Conservation (phyloP, 1,140 invertebrate species). For the Heterodera schachtii region DNA sequence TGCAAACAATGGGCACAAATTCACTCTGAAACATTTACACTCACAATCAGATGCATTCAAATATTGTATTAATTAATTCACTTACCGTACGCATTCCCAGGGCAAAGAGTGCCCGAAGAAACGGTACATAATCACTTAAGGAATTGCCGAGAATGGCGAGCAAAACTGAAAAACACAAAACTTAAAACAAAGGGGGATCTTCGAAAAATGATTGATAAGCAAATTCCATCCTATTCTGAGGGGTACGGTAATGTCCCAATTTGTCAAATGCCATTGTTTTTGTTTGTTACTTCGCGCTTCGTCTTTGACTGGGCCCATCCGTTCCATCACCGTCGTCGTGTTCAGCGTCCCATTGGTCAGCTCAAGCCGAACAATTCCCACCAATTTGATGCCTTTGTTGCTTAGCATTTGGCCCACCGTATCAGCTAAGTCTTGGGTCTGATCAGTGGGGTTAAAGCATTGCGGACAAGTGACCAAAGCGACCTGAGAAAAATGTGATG, state of each 20-base stretch:
- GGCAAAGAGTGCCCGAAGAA: conserved; percentile 31
- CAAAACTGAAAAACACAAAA: conserved; percentile 27
- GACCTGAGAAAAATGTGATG: background rate
- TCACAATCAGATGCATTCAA: background rate
- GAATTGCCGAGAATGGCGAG: conserved; percentile 37
- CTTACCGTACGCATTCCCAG: conserved; percentile 19
- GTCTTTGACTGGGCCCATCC: conserved; percentile 25
- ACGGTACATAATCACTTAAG: conserved; percentile 27
- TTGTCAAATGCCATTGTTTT: background rate
- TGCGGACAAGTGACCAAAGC: background rate
- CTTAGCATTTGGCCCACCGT: background rate
- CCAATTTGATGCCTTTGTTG: background rate
- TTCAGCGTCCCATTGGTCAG: conserved; percentile 2
- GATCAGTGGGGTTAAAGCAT: no score
- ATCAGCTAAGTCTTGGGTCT: background rate
- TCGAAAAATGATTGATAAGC: no score
- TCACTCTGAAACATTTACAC: conserved; percentile 13
- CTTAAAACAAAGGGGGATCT: no score
- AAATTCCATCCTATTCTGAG: background rate
- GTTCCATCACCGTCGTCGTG: background rate
- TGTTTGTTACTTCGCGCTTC: conserved; percentile 25
- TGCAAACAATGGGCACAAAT: conserved; percentile 34
- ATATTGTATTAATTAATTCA: conserved; percentile 1
- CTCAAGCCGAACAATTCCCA: conserved; percentile 18
- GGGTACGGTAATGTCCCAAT: no score